Percentiles rank a stretch among this genome's conserved stretches.
Evolutionary conservation across 2,888 invertebrate genomes (phyloP).

Genomic region (Hyppa rectilinea): DNA sequence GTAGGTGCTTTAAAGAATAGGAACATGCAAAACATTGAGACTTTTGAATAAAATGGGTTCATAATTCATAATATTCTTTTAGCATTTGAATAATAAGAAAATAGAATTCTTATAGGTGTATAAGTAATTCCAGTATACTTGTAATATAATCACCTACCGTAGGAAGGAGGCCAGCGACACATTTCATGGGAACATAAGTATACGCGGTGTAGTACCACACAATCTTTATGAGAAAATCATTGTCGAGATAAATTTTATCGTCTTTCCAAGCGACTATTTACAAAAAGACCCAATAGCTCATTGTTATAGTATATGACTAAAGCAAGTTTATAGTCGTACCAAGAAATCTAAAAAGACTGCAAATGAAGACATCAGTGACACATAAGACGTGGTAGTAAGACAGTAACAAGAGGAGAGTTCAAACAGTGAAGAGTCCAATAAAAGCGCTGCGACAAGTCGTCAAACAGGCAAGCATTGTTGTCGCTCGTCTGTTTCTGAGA

Average conservation of each 20-base stretch:
- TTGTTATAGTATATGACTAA: slow-evolving; percentile 27
- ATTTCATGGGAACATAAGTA: not conserved
- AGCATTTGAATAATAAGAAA: not conserved
- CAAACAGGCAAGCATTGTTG: slow-evolving; percentile 68
- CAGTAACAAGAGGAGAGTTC: slow-evolving; percentile 56
- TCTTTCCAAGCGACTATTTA: not conserved
- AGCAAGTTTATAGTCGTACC: slow-evolving; percentile 37
- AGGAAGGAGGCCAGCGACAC: not conserved
- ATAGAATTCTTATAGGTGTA: not conserved
- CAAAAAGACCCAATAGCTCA: slow-evolving; percentile 9
- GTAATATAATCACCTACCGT: not conserved
- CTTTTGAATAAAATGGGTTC: no score
- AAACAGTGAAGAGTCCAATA: slow-evolving; percentile 50
- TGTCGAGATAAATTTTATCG: not conserved
- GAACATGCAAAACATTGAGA: no score
- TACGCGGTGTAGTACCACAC: not conserved
- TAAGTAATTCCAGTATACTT: not conserved
- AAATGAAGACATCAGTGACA: slow-evolving; percentile 47
- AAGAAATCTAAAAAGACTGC: slow-evolving; percentile 48
- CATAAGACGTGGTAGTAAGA: slow-evolving; percentile 49
- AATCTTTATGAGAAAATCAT: not conserved
- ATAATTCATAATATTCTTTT: no score
- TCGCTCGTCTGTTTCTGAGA: slow-evolving; percentile 63
- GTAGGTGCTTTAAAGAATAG: no score
- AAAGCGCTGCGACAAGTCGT: slow-evolving; percentile 58